Evolutionary conservation across 2,888 invertebrate genomes (phyloP), one percentile per base, ranked within the genome.

Genomic region (Lasioglossum malachurum): DNA sequence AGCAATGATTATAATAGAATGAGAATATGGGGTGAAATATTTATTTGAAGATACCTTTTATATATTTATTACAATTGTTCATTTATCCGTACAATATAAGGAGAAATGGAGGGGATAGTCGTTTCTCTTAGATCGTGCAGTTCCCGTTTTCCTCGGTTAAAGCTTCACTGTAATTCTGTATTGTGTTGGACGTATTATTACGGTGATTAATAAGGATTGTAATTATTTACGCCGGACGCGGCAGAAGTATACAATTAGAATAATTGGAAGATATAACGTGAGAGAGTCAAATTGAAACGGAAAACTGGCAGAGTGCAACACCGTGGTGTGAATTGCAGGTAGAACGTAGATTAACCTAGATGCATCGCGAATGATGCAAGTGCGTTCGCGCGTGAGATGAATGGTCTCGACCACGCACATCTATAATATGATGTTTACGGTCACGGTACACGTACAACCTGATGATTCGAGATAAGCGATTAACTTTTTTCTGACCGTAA

Each of bases 301-400:
- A 74, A 74, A 71, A 53, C 73, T 60, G 57, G 73, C 35, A 75
- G 31, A 23, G 60, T 35, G 27, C 35, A 67, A 69, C n/a, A 53
- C 41, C 41, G 16, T 78, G n/a, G 75, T 72, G 74, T 80, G 57
- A 73, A 80, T 87, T 79, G 57, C 75, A 72, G 53, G 8, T 74
- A 75, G 60, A 64, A 35, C 57, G 38, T 31, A 75, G 78, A 86
- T 88, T 88, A 85, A 85, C 88, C 89, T 76, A 87, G 81, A 78
- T 89, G 78, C 88, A 87, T 87, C 72, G 27, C 41, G 60, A 83
- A 86, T 86, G 83, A 86, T 78, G 83, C 73, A 79, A 87, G 79
- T 74, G 79, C 87, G 75, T 69, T 83, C 82, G 77, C 27, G 88
- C 88, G 80, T 83, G 80, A 78, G 78, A 79, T 75, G 80, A 78